Evolutionary conservation across 2,888 invertebrate species (phyloP).

Genomic region (Thecocarcelia acutangulata): DNA sequence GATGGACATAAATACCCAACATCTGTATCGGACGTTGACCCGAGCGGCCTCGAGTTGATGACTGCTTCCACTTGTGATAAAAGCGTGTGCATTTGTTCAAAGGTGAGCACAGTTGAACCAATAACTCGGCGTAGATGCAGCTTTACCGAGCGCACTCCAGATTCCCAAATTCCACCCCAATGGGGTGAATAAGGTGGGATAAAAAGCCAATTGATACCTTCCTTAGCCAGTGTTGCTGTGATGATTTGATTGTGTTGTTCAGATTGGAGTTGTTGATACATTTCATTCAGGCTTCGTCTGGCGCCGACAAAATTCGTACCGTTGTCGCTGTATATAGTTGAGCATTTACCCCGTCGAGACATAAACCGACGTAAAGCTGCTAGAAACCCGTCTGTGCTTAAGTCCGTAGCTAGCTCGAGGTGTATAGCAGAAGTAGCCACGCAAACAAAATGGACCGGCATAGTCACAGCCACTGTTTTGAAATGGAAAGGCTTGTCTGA

Average conservation of each 20-base stretch:
- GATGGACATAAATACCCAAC: slow-evolving; percentile 50
- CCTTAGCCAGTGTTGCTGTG: slow-evolving; percentile 39
- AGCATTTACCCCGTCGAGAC: background rate
- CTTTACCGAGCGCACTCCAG: slow-evolving; percentile 41
- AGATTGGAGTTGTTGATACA: slow-evolving; percentile 42
- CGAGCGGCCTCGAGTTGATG: slow-evolving; percentile 46
- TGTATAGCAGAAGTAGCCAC: slow-evolving; percentile 22
- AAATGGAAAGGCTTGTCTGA: too few species aligned
- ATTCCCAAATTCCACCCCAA: slow-evolving; percentile 66
- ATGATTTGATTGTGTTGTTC: slow-evolving; percentile 43
- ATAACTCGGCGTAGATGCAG: slow-evolving; percentile 17
- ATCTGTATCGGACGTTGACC: slow-evolving; percentile 51
- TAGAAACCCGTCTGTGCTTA: slow-evolving; percentile 60
- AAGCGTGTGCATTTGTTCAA: slow-evolving; percentile 15
- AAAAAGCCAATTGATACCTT: slow-evolving; percentile 61
- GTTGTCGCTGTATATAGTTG: slow-evolving; percentile 60
- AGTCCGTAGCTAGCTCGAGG: slow-evolving; percentile 41
- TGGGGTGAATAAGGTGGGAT: slow-evolving; percentile 60
- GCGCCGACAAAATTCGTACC: slow-evolving; percentile 63
- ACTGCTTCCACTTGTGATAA: slow-evolving; percentile 13
- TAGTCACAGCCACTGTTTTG: background rate
- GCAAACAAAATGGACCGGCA: too few species aligned
- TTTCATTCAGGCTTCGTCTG: slow-evolving; percentile 53
- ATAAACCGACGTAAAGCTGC: slow-evolving; percentile 16
- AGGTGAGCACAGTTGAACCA: background rate